phyloP scores from a whole-genome alignment of 2,888 invertebrate genomes.

The Mesochorus sp. region DNA sequence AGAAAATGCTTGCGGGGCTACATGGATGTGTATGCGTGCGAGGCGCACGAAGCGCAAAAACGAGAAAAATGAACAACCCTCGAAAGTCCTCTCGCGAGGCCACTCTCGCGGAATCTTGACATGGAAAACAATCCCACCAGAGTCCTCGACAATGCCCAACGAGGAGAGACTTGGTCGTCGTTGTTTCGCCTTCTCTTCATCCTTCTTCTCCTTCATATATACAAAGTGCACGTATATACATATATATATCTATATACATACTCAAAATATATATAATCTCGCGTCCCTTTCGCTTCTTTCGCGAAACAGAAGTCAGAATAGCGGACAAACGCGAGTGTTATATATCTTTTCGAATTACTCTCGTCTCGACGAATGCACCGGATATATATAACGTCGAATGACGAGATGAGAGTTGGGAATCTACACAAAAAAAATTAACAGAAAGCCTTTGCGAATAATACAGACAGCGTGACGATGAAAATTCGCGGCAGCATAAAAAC shows the following conservation, averaged over 20 bases:
- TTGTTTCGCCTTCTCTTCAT: slow-evolving; percentile 14
- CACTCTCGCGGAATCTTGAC: slow-evolving; percentile 68
- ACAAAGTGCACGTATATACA: too few species aligned
- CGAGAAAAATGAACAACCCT: slow-evolving; percentile 70
- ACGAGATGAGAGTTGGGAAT: slow-evolving; percentile 24
- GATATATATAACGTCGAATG: slow-evolving; percentile 35
- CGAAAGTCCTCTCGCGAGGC: slow-evolving; percentile 66
- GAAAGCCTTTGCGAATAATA: slow-evolving; percentile 11
- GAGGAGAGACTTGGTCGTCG: slow-evolving; percentile 47
- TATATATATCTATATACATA: too few species aligned
- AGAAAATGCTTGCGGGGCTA: background rate
- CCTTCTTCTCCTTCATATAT: too few species aligned
- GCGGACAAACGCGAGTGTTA: slow-evolving; percentile 57
- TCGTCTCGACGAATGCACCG: slow-evolving; percentile 22
- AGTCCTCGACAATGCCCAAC: slow-evolving; percentile 66
- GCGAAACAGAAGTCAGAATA: slow-evolving; percentile 53
- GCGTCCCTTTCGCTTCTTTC: slow-evolving; percentile 23
- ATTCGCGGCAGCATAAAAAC: slow-evolving; percentile 31
- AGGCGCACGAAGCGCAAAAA: slow-evolving; percentile 66
- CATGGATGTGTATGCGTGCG: slow-evolving; percentile 46
- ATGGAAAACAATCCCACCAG: slow-evolving; percentile 74
- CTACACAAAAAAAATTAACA: slow-evolving; percentile 9
- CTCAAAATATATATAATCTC: too few species aligned
- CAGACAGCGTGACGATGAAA: slow-evolving; percentile 21
- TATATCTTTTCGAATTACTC: slow-evolving; percentile 47